Base-by-base conservation (phyloP, 2,113 vertebrate species). In the Crocuta crocuta region DNA sequence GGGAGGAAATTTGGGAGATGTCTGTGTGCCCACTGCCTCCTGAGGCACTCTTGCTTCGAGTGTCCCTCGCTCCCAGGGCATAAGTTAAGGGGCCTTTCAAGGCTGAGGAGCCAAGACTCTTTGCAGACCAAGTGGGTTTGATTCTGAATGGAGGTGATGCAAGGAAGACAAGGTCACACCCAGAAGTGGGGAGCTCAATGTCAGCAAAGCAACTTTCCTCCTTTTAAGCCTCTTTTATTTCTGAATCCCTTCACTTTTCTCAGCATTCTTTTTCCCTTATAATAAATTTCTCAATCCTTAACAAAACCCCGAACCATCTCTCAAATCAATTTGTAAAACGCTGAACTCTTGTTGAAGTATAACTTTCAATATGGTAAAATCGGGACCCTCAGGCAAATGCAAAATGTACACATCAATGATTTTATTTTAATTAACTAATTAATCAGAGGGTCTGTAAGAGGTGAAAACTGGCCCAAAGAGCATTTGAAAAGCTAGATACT, bases 331-430 rank as follows among this genome's bases (percentile, higher is more conserved):
- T 63, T 84, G 33, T 85, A 71, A 71, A 82, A 74, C 1, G 88
- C 39, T 92, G 89, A 93, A 53, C 33, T 68, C 73, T 86, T 78
- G 0, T n/a, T 82, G 39, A 95, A 68, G 9, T 61, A 65, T 81
- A 78, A 65, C 50, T 96, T 80, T 92, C 53, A 89, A 91, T 89
- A 74, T 58, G 55, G 23, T 91, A 82, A 95, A 95, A 66, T 81
- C 26, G 39, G 11, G 31, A 45, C 26, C 35, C 43, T 79, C 9
- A 53, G 43, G 45, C 31, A 94, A 92, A 88, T 79, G 39, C 48
- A 96, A 91, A 95, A 66, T 82, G n/a, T 86, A 48, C 7, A 80
- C 3, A 48, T 65, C 10, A 45, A 82, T 90, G 26, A 35, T 61
- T 58, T 76, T 80, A 33, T 31, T 63, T 91, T 74, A 74, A 50